phyloP scores from a whole-genome alignment of 2,888 invertebrate genomes.

The Hartigia nigra region DNA sequence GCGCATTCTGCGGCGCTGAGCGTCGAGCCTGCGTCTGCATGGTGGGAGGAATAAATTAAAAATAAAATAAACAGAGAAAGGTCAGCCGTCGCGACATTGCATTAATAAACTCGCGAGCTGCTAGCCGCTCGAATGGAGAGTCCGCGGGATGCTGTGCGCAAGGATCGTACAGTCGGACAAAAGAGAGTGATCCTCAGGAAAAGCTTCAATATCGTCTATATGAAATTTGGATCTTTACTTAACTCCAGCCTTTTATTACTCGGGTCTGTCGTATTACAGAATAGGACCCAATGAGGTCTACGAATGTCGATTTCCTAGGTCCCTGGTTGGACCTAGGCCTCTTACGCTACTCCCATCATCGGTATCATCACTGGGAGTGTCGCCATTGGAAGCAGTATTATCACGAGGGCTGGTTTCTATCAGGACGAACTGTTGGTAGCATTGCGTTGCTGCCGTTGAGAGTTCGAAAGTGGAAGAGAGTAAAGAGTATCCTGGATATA shows the following conservation, averaged over 20 bases:
- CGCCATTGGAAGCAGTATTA: background rate
- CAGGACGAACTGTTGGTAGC: background rate
- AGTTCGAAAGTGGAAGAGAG: background rate
- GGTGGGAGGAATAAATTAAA: constrained; percentile 47
- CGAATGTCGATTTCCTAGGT: too few relatives aligned
- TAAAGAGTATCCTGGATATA: constrained; percentile 51
- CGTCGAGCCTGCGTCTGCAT: constrained; percentile 7
- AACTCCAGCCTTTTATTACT: background rate
- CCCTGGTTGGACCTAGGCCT: background rate
- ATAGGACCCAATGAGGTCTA: too few relatives aligned
- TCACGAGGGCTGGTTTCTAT: background rate
- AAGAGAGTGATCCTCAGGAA: background rate
- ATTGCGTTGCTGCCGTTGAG: background rate
- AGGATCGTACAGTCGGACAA: background rate
- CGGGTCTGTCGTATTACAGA: background rate
- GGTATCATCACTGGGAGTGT: background rate
- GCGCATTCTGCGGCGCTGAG: constrained; percentile 4
- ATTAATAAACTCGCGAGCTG: constrained; percentile 37
- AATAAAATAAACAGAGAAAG: constrained; percentile 46
- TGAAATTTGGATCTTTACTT: background rate
- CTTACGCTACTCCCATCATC: background rate
- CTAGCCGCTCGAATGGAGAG: background rate
- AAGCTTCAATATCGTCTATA: background rate
- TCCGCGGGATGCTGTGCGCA: background rate
- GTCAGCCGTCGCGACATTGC: constrained; percentile 40